phyloP scores from a whole-genome alignment of 2,888 invertebrate genomes.

The Alsophila aescularia region DNA sequence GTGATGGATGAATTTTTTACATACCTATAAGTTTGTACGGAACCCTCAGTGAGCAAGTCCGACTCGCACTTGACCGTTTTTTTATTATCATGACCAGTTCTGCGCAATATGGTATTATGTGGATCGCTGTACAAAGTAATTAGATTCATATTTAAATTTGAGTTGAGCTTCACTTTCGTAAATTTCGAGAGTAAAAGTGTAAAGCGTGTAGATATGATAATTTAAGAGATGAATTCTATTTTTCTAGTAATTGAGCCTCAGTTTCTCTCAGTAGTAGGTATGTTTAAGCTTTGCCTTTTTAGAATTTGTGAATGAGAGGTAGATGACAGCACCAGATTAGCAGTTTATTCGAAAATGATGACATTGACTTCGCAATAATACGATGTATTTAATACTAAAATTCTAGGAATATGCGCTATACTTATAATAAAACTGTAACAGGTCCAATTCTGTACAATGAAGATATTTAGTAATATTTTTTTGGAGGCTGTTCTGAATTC shows the following conservation, averaged over 20 bases:
- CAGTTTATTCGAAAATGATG: neutral
- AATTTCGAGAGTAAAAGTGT: slow-evolving; percentile 48
- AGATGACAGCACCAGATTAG: neutral
- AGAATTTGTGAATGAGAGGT: neutral
- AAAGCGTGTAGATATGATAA: slow-evolving; percentile 54
- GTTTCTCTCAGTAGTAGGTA: slow-evolving; percentile 30
- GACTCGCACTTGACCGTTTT: no score
- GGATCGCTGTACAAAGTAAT: slow-evolving; percentile 31
- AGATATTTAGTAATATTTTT: no score
- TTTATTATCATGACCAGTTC: neutral
- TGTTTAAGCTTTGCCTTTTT: neutral
- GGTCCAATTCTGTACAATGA: no score
- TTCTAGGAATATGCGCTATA: no score
- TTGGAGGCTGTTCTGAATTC: no score
- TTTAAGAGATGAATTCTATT: slow-evolving; percentile 29
- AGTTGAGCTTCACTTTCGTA: slow-evolving; percentile 54
- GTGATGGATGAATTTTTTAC: no score
- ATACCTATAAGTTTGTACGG: no score
- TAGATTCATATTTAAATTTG: slow-evolving; percentile 28
- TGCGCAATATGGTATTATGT: neutral
- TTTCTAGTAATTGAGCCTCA: slow-evolving; percentile 26
- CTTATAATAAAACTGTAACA: no score
- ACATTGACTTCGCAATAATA: neutral
- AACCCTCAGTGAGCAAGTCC: no score
- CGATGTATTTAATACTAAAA: no score